These are phyloP conservation scores for Ephialtes manifestator DNA, from an alignment of 2,888 invertebrate genomes.

Conservation along the genomic window DNA sequence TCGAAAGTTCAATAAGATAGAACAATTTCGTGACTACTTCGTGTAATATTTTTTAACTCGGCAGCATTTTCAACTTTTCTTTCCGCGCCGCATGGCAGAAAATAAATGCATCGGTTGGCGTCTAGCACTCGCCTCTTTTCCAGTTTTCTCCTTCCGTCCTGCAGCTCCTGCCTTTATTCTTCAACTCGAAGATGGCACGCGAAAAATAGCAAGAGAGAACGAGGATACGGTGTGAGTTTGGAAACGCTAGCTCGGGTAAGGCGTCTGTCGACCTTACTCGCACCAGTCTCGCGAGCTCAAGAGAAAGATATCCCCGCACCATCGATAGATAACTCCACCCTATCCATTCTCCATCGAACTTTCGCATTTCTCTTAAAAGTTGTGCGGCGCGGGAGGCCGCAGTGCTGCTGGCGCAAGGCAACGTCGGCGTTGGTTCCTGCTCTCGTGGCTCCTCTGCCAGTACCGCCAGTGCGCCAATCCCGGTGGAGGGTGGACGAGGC, in stretches of 20 bases:
- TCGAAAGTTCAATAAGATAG: neutral
- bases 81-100: constrained; percentile 43
- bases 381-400: constrained; percentile 73
- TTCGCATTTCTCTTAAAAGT: constrained; percentile 85
- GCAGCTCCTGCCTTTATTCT: constrained; percentile 49
- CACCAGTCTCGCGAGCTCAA: constrained; percentile 33
- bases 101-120: constrained; percentile 53
- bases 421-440: constrained; percentile 70
- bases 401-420: constrained; percentile 61
- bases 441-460: constrained; percentile 63
- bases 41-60: neutral
- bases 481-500: constrained; percentile 67
- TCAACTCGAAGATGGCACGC: constrained; percentile 57
- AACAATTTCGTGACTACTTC: constrained; percentile 1
- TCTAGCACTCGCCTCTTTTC: constrained; percentile 62
- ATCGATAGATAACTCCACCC: constrained; percentile 83
- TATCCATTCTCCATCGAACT: constrained; percentile 85
- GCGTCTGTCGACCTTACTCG: constrained; percentile 66
- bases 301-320: constrained; percentile 70
- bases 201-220: constrained; percentile 62
- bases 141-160: constrained; percentile 60
- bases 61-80: neutral
- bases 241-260: constrained; percentile 63
- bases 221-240: constrained; percentile 40
- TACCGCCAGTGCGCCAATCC: constrained; percentile 60